These are phyloP conservation scores for Drosophila auraria DNA, from an alignment of 1,140 invertebrate genomes.

Conservation along the genomic window DNA sequence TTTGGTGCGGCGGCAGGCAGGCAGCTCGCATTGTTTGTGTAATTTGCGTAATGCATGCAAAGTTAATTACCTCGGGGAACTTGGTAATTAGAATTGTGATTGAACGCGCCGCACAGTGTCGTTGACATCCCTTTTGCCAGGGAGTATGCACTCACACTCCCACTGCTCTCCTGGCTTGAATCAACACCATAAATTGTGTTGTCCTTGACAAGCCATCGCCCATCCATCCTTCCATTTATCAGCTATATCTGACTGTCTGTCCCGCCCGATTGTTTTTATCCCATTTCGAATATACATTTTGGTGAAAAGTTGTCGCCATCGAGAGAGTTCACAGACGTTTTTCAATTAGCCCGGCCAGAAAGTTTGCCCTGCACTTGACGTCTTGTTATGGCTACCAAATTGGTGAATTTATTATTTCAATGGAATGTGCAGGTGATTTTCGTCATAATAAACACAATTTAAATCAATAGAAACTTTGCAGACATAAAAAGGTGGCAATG, in stretches of 20 bases:
- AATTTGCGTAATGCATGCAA: conserved; percentile 81
- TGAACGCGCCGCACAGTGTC: conserved; percentile 59
- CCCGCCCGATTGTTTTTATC: conserved; percentile 33
- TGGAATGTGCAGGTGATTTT: conserved; percentile 25
- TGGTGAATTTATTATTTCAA: conserved; percentile 21
- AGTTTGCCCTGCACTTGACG: conserved; percentile 35
- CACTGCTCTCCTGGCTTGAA: conserved; percentile 23
- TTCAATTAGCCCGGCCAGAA: conserved; percentile 64
- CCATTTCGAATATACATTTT: conserved; percentile 11
- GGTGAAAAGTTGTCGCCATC: conserved; percentile 34
- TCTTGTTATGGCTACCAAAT: conserved; percentile 32
- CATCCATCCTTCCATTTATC: conserved; percentile 4
- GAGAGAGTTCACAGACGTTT: conserved; percentile 70
- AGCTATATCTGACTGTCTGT: conserved; percentile 26
- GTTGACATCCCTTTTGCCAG: conserved; percentile 27
- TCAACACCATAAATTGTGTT: conserved; percentile 46
- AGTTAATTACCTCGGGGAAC: conserved; percentile 80
- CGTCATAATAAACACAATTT: conserved; percentile 6
- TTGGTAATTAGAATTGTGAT: conserved; percentile 82
- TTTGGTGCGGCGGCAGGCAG: conserved; percentile 27
- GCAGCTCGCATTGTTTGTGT: conserved; percentile 58
- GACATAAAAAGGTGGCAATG: conserved; percentile 32
- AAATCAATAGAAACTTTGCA: conserved; percentile 59
- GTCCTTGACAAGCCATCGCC: conserved; percentile 28
- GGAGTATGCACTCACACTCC: not conserved